These are phyloP conservation scores for Caenorhabditis drosophilae DNA, from an alignment of 2,888 invertebrate species.

Conservation along the genomic window DNA sequence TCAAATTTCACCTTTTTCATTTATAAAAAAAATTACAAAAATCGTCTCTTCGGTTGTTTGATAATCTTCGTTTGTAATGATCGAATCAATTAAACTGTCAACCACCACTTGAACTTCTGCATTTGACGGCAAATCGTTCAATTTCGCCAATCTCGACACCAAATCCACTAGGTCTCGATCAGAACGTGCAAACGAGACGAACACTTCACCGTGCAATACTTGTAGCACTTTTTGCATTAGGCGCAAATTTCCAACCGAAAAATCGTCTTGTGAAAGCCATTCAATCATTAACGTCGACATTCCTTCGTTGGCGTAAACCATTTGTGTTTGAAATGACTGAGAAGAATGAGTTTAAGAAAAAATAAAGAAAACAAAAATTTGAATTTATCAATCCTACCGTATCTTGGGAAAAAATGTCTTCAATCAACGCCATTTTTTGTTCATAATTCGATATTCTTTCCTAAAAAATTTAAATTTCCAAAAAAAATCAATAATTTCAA, in stretches of 20 bases:
- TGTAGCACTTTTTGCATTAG: constrained; percentile 20
- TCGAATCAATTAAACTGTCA: constrained; percentile 3
- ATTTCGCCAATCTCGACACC: constrained; percentile 3
- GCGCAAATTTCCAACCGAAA: constrained; percentile 16
- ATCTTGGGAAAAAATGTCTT: constrained; percentile 19
- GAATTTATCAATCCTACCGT: background rate
- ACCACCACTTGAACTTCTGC: constrained; percentile 13
- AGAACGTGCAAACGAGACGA: constrained; percentile 4
- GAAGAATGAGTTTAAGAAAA: background rate
- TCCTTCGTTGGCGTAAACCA: constrained; percentile 23
- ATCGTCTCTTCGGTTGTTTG: too few species aligned
- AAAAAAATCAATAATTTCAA: too few species aligned
- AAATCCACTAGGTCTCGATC: constrained; percentile 8
- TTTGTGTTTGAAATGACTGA: constrained; percentile 10
- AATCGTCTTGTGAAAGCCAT: constrained; percentile 23
- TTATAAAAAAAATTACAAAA: too few species aligned
- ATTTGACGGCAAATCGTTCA: constrained; percentile 3
- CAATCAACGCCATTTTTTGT: constrained; percentile 13
- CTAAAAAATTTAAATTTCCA: too few species aligned
- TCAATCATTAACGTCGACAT: constrained; percentile 17
- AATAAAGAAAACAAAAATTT: background rate
- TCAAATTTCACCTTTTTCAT: too few species aligned
- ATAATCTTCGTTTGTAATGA: background rate
- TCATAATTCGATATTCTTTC: constrained; percentile 24
- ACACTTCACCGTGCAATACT: constrained; percentile 21